A percentile compares a stretch with the other conserved stretches of the same genome.
Evolutionary conservation across 2,113 vertebrate genomes (phyloP).

Genomic region (Emydura subglobosa): DNA sequence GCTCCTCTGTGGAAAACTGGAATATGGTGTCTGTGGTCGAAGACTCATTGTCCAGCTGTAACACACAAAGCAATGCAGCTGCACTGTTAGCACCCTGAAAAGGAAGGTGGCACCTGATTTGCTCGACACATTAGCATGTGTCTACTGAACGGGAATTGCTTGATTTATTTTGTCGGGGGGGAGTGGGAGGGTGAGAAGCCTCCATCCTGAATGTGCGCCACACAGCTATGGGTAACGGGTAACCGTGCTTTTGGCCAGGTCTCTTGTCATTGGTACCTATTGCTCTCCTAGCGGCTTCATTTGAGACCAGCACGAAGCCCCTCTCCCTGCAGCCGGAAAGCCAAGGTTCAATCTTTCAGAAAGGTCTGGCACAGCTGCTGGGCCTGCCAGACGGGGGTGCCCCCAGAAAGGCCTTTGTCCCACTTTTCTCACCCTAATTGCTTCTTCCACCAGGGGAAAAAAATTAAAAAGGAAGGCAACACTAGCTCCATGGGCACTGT

Average conservation of each 20-base stretch:
- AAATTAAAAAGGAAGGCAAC: too few relatives aligned
- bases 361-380: not conserved
- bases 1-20: conserved; percentile 85
- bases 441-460: not conserved
- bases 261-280: not conserved
- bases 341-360: not conserved
- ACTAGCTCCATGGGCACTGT: too few relatives aligned
- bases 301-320: not conserved
- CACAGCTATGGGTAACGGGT: not conserved
- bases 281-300: not conserved
- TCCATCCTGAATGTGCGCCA: not conserved
- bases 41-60: conserved; percentile 71
- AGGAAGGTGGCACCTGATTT: too few relatives aligned
- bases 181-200: not conserved
- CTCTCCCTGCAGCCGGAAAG: not conserved
- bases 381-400: not conserved
- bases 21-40: conserved; percentile 82
- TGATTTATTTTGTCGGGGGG: too few relatives aligned
- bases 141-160: too few relatives aligned
- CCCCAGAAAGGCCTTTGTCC: not conserved
- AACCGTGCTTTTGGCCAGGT: too few relatives aligned
- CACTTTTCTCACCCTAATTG: not conserved
- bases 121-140: too few relatives aligned
- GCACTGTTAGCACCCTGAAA: not conserved
- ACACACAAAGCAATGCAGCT: rapidly evolving